Base-by-base conservation (phyloP, 2,888 invertebrate species). In the Xylophagus ater region DNA sequence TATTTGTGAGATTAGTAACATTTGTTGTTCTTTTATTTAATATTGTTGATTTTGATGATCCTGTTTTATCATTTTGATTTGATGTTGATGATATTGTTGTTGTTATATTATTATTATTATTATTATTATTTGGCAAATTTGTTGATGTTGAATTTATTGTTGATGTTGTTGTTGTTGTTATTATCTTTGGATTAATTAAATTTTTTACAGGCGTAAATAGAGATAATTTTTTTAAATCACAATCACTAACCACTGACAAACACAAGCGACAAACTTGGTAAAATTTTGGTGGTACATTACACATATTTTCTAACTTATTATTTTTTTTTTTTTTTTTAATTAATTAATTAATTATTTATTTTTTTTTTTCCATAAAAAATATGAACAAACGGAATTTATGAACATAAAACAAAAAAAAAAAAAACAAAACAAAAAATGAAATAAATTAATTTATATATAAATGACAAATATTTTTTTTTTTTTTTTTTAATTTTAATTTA, bases 241-340 rank as follows among this genome's bases (percentile, higher is more conserved):
- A 71, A 68, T 76, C 75, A 71, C 72, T 73, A 66, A 74, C 74
- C 69, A 74, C 70, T 71, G 84, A 83, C 78, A 87, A 81, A 78
- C 86, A 87, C 77, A 87, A 81, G 73, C 86, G 84, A 81, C 86
- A 86, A 74, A 87, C 80, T 78, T 83, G 83, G 76, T 83, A 83
- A 74, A 84, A 86, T 78, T 85, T 86, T 75, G 80, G 78, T 77
- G 85, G 85, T 78, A 86, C 81, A 76, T 79, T 79, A 79, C 81
- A 83, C 85, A 85, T 85, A 78, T 79, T 82, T 80, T 43, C 45
- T n/a, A n/a, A n/a, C n/a, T n/a, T n/a, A n/a, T n/a, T n/a, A n/a
- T n/a, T n/a, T n/a, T n/a, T n/a, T n/a, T n/a, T n/a, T n/a, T n/a
- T n/a, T n/a, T n/a, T n/a, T n/a, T n/a, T n/a, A n/a, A n/a, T n/a